Evolutionary conservation across 2,888 invertebrate species (phyloP).

Genomic region (Epinotia ramella): DNA sequence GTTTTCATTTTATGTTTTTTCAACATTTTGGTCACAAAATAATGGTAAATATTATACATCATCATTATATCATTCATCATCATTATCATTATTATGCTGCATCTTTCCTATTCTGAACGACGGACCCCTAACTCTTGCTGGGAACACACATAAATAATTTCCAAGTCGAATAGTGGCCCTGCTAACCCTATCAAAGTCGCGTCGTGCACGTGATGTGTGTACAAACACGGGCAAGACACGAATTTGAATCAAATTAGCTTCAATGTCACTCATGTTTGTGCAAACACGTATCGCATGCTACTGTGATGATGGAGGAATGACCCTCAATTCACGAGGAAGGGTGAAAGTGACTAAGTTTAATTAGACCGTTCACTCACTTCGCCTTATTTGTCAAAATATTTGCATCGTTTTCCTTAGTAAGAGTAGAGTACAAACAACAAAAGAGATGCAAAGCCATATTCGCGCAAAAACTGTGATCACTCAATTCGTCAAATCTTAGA

Average conservation of each 20-base stretch:
- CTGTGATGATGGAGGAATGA: conserved; percentile 3
- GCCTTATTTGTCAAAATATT: too few relatives aligned
- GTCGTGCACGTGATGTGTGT: conserved; percentile 38
- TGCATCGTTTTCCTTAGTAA: too few relatives aligned
- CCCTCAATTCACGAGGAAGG: conserved; percentile 1
- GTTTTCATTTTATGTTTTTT: too few relatives aligned
- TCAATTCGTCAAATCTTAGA: not conserved
- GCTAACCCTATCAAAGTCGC: not conserved
- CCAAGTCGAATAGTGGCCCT: not conserved
- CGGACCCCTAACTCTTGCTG: not conserved
- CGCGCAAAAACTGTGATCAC: too few relatives aligned
- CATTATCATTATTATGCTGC: too few relatives aligned
- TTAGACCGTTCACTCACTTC: too few relatives aligned
- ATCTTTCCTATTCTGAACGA: too few relatives aligned
- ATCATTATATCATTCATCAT: too few relatives aligned
- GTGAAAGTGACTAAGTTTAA: not conserved
- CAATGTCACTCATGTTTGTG: conserved; percentile 31
- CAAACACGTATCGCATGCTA: conserved; percentile 17
- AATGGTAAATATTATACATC: too few relatives aligned
- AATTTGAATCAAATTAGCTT: conserved; percentile 28
- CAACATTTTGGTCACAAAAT: too few relatives aligned
- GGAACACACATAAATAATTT: not conserved
- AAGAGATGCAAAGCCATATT: too few relatives aligned
- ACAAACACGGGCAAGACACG: conserved; percentile 29
- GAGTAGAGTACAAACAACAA: too few relatives aligned